Conservation (phyloP, 53 echinoderm and acorn worm genomes). For the Patiria pectinifera region DNA sequence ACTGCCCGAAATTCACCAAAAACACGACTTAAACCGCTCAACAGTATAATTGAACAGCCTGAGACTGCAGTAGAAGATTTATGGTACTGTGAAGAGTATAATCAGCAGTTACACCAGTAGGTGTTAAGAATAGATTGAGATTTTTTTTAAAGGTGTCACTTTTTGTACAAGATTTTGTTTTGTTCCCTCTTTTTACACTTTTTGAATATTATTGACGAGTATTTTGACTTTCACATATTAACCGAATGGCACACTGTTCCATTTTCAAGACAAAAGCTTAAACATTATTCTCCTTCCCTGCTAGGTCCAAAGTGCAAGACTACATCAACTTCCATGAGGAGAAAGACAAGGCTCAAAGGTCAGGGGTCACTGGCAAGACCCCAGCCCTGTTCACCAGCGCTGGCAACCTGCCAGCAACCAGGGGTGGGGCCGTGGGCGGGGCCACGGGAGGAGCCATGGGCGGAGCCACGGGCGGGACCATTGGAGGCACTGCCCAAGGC, state of each 20-base stretch:
- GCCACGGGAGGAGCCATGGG: not conserved
- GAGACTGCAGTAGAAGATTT: too few species aligned
- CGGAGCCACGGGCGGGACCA: constrained; percentile 1
- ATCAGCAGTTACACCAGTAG: too few species aligned
- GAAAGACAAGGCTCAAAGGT: constrained; percentile 71
- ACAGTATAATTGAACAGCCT: too few species aligned
- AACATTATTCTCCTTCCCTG: not conserved
- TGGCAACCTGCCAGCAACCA: constrained; percentile 38
- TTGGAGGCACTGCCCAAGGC: not conserved
- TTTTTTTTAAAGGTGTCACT: too few species aligned
- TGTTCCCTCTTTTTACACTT: too few species aligned
- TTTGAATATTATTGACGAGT: too few species aligned
- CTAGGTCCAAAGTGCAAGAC: constrained; percentile 83
- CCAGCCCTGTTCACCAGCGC: constrained; percentile 30
- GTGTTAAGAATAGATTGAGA: too few species aligned
- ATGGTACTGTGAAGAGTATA: too few species aligned
- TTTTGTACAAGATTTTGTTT: too few species aligned
- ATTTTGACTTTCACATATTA: not conserved
- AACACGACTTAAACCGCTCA: too few species aligned
- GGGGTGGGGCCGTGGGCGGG: not conserved
- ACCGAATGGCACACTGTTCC: too few species aligned
- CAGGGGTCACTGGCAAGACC: not conserved
- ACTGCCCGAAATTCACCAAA: too few species aligned
- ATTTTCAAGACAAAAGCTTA: not conserved
- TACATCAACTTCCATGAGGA: constrained; percentile 91